Base-by-base conservation (phyloP, 2,797 vertebrate species). In the Semaprochilodus insignis region DNA sequence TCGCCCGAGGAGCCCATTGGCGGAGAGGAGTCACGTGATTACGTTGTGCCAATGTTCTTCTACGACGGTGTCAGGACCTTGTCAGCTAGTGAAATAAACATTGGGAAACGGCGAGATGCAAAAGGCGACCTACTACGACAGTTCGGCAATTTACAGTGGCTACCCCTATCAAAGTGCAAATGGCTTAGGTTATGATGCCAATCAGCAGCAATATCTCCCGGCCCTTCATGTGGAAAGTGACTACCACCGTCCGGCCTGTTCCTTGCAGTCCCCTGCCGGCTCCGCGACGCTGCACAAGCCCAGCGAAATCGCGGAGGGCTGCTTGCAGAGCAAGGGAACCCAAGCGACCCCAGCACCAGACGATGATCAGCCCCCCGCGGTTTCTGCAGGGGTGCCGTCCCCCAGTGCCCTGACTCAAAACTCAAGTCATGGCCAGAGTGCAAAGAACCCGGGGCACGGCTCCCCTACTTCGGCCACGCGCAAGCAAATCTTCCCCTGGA, bases 81-180 rank as follows among this genome's bases (percentile, higher is more conserved):
- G 97, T 99, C 97, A 99, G 96, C 96, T 97, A 96, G 95, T 93
- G 96, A 97, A 98, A 97, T 97, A 98, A 96, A 96, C 96, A 97
- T 96, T 96, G 96, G 96, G 96, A 98, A 97, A 96, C 97, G 96
- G 96, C 97, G 97, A 97, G 96, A 99, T 99, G 98, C 97, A 99
- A 98, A 99, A 99, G 95, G 96, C 97, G 95, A 99, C 96, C 96
- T 99, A 98, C 96, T 99, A 97, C 97, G 97, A 99, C 97, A 97
- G 96, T 95, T 97, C 97, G 89, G 96, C 97, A 94, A 97, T 98
- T 97, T 99, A 98, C 96, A 97, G 96, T 95, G 97, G 97, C 96
- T 99, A 97, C 95, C 96, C 97, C 90, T 99, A 99, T 96, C 97
- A 98, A 95, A 96, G 96, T 96, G 96, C 97, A 96, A 99, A 99